These are phyloP conservation scores for Orthosia incerta DNA, from an alignment of 2,888 invertebrate species.

Conservation along the genomic window DNA sequence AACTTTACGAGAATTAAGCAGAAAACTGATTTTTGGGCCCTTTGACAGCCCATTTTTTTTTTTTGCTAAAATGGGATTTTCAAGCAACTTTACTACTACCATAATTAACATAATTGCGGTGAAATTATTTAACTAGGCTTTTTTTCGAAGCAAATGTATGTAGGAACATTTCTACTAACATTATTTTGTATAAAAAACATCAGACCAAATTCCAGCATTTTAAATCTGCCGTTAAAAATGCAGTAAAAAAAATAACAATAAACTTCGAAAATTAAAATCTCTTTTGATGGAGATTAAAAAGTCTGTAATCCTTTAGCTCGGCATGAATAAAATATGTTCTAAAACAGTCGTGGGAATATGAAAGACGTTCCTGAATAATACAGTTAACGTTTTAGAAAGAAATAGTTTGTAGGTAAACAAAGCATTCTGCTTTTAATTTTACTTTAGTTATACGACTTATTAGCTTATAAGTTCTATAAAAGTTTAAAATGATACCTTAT, in stretches of 20 bases:
- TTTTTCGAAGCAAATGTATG: no score
- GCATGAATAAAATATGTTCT: constrained; percentile 43
- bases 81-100: no score
- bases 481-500: not conserved
- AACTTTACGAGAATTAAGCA: no score
- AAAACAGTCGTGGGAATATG: constrained; percentile 36
- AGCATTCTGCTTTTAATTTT: constrained; percentile 3
- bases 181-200: not conserved
- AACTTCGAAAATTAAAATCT: constrained; percentile 29
- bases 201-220: not conserved
- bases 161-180: not conserved
- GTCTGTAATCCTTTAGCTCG: constrained; percentile 37
- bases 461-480: not conserved
- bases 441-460: not conserved
- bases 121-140: no score
- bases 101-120: no score
- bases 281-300: constrained; percentile 44
- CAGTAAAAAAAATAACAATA: constrained; percentile 18
- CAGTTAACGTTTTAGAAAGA: constrained; percentile 2
- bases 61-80: no score
- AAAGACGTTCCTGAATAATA: constrained; percentile 30
- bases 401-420: constrained; percentile 8
- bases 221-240: constrained; percentile 31
- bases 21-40: no score
- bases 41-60: no score